Evolutionary conservation across 2,888 invertebrate genomes (phyloP).

Genomic region (Plagodis dolabraria): DNA sequence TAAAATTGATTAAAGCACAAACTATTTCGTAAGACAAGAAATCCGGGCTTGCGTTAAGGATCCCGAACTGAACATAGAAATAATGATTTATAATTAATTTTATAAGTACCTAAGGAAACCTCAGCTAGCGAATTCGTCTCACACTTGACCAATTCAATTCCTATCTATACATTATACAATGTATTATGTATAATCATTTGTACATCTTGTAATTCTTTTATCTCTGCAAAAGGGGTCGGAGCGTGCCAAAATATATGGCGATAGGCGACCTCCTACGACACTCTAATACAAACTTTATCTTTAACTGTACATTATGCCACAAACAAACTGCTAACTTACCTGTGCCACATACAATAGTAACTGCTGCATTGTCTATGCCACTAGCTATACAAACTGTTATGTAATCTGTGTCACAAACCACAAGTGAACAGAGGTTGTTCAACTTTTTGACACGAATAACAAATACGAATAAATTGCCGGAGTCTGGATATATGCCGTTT

Average conservation of each 20-base stretch:
- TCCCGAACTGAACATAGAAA: too few species aligned
- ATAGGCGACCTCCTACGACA: not conserved
- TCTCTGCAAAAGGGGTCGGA: not conserved
- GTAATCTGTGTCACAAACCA: constrained; percentile 13
- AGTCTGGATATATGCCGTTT: too few species aligned
- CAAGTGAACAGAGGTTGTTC: constrained; percentile 15
- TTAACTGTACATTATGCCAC: not conserved
- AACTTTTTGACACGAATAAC: constrained; percentile 11
- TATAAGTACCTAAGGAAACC: too few species aligned
- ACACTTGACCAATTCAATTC: too few species aligned
- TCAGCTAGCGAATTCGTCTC: too few species aligned
- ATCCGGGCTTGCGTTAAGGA: too few species aligned
- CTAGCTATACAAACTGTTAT: not conserved
- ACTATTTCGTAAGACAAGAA: too few species aligned
- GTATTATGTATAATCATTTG: too few species aligned
- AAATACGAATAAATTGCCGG: not conserved
- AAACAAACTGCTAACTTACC: not conserved
- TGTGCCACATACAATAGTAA: not conserved
- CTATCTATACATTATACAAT: too few species aligned
- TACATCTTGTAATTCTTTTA: not conserved
- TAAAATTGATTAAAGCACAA: too few species aligned
- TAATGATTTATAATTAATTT: too few species aligned
- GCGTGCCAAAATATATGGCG: constrained; percentile 4
- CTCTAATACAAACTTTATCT: not conserved
- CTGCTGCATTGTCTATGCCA: not conserved